Evolutionary conservation across 53 echinoderm and acorn worm genomes (phyloP), one percentile per base, ranked within the genome.

Genomic region (Echinarachnius parma): DNA sequence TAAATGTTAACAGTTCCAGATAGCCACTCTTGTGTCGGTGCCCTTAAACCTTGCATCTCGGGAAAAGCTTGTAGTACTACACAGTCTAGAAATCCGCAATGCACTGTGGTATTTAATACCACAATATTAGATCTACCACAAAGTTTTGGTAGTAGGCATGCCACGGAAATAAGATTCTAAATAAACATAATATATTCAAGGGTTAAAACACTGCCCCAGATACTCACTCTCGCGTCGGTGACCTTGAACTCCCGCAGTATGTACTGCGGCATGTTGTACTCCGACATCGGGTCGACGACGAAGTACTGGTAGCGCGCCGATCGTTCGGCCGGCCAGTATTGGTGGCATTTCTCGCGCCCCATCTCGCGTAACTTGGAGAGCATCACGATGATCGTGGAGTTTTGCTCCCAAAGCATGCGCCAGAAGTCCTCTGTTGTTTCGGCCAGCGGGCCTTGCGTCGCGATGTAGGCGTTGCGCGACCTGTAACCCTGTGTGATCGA

Each of bases 201-300:
- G 13, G 7, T 13, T 39, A 39, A 39, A 9, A 39, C 7, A 13
- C 9, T 16, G 9, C 15, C 14, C 1, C 26, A 14, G 33, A 16
- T 11, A 64, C 80, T 81, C 53, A 94, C 93, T 68, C 93, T 90
- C 64, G 94, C 94, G 78, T 94, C 94, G 14, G 94, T 94, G 31
- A 94, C 94, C 78, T 94, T 94, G 78, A 94, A 94, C 67, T 94
- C 94, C 44, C 94, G 55, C 35, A 94, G 64, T 56, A 94, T 87
- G 61, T 94, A 94, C 78, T 94, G 94, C 10, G 95, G 95, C 95
- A 90, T 93, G 81, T 94, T 94, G 81, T 94, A 94, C 59, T 94
- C 95, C 21, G 95, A 94, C 95, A 94, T 94, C 8, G 95, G 95
- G 46, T 94, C 95, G 19, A 94, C 95, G 13, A 94, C 95, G 69